A percentile compares a stretch with the other conserved stretches of the same genome.
Conservation (phyloP, 2,113 vertebrate species). For the Mohoua ochrocephala region DNA sequence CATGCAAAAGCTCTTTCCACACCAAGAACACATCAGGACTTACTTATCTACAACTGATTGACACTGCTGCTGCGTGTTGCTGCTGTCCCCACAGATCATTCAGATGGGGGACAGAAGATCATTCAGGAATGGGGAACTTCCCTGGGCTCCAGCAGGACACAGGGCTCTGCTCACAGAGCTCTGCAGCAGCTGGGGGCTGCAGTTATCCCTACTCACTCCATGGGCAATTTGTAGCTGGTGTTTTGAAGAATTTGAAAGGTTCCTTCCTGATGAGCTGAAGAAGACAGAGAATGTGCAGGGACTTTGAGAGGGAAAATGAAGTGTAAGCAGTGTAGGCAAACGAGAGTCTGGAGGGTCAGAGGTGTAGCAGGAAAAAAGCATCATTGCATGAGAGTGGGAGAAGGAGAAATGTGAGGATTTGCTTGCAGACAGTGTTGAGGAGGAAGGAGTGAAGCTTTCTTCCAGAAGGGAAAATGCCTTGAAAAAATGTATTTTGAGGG, state of each 20-base stretch:
- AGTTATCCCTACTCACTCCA: rapidly evolving
- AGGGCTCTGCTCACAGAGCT: neutral
- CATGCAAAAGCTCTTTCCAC: neutral
- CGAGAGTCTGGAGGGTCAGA: neutral
- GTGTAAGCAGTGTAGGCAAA: neutral
- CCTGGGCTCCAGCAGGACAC: neutral
- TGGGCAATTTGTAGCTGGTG: neutral
- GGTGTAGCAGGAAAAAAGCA: neutral
- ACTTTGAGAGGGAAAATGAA: neutral
- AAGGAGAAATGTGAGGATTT: neutral
- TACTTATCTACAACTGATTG: neutral
- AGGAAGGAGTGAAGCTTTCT: neutral
- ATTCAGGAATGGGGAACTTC: neutral
- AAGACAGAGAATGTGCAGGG: neutral
- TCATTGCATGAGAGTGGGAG: rapidly evolving
- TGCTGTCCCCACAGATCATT: neutral
- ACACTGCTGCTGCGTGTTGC: rapidly evolving
- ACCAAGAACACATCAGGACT: neutral
- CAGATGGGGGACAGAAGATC: no score
- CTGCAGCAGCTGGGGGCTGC: neutral
- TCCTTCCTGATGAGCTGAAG: neutral
- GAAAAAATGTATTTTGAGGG: neutral
- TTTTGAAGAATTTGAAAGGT: neutral
- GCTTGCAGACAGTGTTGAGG: neutral
- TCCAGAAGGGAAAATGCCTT: neutral